A percentile compares a stretch with the other conserved stretches of the same genome.
phyloP scores from a whole-genome alignment of 2,888 invertebrate species.

The Gastrophysa polygoni region DNA sequence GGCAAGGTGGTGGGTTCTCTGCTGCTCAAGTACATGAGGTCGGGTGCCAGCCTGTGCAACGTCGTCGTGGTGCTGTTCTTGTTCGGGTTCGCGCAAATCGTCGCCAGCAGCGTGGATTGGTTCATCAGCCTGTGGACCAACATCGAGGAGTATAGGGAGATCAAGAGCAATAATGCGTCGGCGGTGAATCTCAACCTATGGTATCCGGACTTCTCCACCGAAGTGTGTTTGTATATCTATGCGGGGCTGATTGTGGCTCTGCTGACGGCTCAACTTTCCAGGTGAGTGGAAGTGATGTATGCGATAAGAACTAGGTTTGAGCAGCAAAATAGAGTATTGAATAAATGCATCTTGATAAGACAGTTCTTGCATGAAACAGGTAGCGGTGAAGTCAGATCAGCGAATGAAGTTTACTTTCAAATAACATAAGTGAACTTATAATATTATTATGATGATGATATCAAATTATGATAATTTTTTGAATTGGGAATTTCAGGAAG shows the following conservation, averaged over 20 bases:
- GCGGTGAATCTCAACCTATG: constrained; percentile 22
- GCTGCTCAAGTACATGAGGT: constrained; percentile 62
- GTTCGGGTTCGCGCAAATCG: constrained; percentile 66
- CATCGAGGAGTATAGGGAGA: constrained; percentile 46
- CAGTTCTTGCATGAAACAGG: too few relatives aligned
- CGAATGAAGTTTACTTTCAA: too few relatives aligned
- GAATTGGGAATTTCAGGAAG: too few relatives aligned
- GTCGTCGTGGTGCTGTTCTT: constrained; percentile 60
- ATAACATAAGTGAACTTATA: too few relatives aligned
- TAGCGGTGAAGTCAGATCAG: too few relatives aligned
- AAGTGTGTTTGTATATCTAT: constrained; percentile 68
- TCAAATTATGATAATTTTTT: too few relatives aligned
- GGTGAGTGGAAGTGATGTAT: too few relatives aligned
- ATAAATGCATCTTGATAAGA: too few relatives aligned
- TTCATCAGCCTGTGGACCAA: constrained; percentile 75
- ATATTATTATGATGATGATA: too few relatives aligned
- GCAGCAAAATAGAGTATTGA: too few relatives aligned
- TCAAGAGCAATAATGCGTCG: neutral
- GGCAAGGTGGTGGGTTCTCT: constrained; percentile 69
- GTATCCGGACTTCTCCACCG: constrained; percentile 39
- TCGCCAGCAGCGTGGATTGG: constrained; percentile 72
- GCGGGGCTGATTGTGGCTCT: constrained; percentile 47
- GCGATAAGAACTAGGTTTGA: too few relatives aligned
- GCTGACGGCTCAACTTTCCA: constrained; percentile 60
- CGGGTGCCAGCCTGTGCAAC: constrained; percentile 63